Evolutionary conservation across 2,113 vertebrate genomes (phyloP).

Genomic region (Larimichthys polyactis): DNA sequence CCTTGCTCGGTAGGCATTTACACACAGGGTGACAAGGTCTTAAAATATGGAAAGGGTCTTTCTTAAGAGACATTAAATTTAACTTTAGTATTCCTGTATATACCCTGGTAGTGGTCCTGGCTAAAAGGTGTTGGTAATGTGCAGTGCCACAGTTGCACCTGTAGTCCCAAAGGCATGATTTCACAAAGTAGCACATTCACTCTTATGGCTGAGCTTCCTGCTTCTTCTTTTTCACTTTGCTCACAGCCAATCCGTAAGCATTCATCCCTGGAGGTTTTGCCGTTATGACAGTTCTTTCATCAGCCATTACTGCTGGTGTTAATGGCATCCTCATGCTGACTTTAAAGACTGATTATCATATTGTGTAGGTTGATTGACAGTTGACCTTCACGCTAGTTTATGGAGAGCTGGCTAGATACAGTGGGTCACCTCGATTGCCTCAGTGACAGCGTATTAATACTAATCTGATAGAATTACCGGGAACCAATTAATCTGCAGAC

Average conservation of each 20-base stretch:
- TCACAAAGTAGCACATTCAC: constrained; percentile 28
- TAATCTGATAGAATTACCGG: constrained; percentile 83
- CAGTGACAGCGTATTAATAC: constrained; percentile 81
- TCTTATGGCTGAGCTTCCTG: constrained; percentile 14
- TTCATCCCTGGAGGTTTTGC: constrained; percentile 50
- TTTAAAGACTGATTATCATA: constrained; percentile 82
- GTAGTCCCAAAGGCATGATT: constrained; percentile 37
- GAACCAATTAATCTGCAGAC: constrained; percentile 80
- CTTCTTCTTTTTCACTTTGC: constrained; percentile 24
- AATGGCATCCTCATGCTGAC: constrained; percentile 72
- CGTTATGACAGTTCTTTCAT: constrained; percentile 73
- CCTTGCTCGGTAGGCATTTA: no score
- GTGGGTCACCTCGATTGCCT: constrained; percentile 69
- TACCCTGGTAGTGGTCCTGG: neutral
- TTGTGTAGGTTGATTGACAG: constrained; percentile 81
- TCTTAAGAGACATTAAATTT: no score
- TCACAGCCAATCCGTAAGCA: constrained; percentile 47
- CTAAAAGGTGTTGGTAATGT: constrained; percentile 17
- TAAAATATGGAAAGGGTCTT: no score
- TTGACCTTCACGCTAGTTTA: constrained; percentile 84
- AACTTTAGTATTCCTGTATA: no score
- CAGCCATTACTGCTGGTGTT: constrained; percentile 69
- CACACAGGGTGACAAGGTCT: no score
- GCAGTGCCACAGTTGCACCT: neutral
- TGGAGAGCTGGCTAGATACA: constrained; percentile 65